Evolutionary conservation across 2,113 vertebrate genomes (phyloP).

Genomic region (Sylvilagus bachmani): DNA sequence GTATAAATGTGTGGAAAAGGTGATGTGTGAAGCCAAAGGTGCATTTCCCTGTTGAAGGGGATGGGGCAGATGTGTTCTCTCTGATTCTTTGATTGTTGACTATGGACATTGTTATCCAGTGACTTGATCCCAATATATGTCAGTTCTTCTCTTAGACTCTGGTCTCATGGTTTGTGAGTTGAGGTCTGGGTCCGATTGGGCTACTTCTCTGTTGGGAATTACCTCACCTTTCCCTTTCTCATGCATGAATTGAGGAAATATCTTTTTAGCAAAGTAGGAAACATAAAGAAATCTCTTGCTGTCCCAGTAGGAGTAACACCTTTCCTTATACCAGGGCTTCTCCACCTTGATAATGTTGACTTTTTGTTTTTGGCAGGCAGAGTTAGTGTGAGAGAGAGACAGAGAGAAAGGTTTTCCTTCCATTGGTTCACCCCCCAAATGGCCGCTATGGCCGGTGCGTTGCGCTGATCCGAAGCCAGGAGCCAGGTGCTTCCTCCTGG

Average conservation of each 20-base stretch:
- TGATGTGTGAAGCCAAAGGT: background rate
- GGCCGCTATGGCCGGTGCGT: too few species aligned
- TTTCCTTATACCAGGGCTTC: background rate
- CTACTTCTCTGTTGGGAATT: background rate
- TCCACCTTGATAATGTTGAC: background rate
- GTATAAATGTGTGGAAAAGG: background rate
- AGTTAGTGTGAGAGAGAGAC: too few species aligned
- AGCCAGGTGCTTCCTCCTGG: too few species aligned
- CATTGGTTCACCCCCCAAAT: too few species aligned
- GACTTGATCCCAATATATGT: background rate
- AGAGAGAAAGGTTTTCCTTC: too few species aligned
- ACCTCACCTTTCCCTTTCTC: background rate
- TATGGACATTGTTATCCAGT: background rate
- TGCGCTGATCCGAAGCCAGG: too few species aligned
- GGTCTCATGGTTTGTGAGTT: background rate
- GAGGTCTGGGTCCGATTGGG: background rate
- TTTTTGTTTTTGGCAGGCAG: too few species aligned
- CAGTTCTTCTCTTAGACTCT: background rate
- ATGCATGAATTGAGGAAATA: background rate
- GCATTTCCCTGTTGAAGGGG: background rate
- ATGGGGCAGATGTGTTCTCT: background rate
- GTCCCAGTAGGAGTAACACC: background rate
- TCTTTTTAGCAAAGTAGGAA: slow-evolving; percentile 1
- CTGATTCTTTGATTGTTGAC: background rate
- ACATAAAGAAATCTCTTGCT: background rate